Percentiles rank a stretch among this genome's conserved stretches.
phyloP scores from a whole-genome alignment of 2,888 invertebrate genomes.

The Isoperla grammatica region DNA sequence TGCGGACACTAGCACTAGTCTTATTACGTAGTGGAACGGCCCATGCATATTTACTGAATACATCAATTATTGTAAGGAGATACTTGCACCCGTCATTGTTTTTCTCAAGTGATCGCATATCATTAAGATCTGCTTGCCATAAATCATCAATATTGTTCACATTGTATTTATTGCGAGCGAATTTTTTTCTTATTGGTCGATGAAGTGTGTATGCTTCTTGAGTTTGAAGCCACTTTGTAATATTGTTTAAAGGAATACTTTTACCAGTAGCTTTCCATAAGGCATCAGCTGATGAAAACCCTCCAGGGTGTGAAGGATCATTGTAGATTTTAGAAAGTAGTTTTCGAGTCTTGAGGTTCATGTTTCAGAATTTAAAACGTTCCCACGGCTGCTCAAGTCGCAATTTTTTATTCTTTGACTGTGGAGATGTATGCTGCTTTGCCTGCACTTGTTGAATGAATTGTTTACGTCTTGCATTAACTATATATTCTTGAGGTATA shows the following conservation, averaged over 20 bases:
- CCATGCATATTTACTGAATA: constrained; percentile 33
- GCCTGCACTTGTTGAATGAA: too few relatives aligned
- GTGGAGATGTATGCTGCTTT: too few relatives aligned
- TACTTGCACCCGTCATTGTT: constrained; percentile 28
- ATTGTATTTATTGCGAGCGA: constrained; percentile 24
- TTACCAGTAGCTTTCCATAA: constrained; percentile 20
- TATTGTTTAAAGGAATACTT: too few relatives aligned
- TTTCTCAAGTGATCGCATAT: constrained; percentile 16
- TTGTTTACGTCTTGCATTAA: neutral
- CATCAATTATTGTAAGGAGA: constrained; percentile 31
- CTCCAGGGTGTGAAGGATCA: constrained; percentile 22
- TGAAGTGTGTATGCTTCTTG: constrained; percentile 31
- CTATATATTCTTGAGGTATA: neutral
- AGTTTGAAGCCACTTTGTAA: too few relatives aligned
- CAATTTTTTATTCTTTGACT: too few relatives aligned
- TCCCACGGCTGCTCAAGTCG: too few relatives aligned
- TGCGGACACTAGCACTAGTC: constrained; percentile 19
- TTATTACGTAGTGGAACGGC: constrained; percentile 33
- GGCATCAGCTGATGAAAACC: constrained; percentile 21
- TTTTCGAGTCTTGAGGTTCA: neutral
- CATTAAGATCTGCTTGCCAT: constrained; percentile 28
- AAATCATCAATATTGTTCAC: constrained; percentile 30
- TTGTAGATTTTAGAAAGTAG: constrained; percentile 20
- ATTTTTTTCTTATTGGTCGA: constrained; percentile 21
- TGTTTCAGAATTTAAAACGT: neutral